phyloP scores from a whole-genome alignment of 1,140 invertebrate genomes.

The Eufriesea mexicana region DNA sequence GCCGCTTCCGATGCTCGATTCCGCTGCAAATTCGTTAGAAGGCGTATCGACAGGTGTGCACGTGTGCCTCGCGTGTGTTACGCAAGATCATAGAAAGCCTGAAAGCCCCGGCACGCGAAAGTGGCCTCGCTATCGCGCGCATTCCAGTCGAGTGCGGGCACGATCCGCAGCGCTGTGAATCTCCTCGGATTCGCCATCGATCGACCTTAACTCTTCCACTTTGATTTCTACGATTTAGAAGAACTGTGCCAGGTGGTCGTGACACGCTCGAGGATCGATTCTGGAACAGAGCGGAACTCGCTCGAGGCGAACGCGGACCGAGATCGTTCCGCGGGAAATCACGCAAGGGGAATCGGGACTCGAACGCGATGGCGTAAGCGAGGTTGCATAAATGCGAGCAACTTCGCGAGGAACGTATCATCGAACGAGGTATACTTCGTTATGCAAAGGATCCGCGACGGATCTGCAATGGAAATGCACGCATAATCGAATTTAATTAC shows the following conservation, averaged over 20 bases:
- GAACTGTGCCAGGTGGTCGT: too few species aligned
- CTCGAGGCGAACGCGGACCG: too few species aligned
- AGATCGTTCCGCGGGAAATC: background rate
- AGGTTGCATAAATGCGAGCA: background rate
- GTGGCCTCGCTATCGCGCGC: slow-evolving; percentile 52
- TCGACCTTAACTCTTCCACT: background rate
- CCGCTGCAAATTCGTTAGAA: background rate
- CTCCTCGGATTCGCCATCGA: background rate
- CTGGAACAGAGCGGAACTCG: background rate
- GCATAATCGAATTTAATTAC: slow-evolving; percentile 1
- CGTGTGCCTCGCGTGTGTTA: slow-evolving; percentile 56
- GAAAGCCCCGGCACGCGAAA: slow-evolving; percentile 58
- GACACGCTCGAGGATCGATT: background rate
- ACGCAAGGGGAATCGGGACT: background rate
- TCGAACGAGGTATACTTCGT: background rate
- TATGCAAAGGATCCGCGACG: background rate
- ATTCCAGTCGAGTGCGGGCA: slow-evolving; percentile 53
- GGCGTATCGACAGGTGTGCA: slow-evolving; percentile 27
- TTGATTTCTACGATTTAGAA: too few species aligned
- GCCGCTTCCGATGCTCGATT: background rate
- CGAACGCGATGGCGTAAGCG: background rate
- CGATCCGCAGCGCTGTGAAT: background rate
- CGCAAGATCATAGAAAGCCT: slow-evolving; percentile 71
- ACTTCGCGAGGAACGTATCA: background rate
- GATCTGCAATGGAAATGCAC: slow-evolving; percentile 10